phyloP scores from a whole-genome alignment of 2,797 vertebrate species.

The Pagetopsis macropterus region DNA sequence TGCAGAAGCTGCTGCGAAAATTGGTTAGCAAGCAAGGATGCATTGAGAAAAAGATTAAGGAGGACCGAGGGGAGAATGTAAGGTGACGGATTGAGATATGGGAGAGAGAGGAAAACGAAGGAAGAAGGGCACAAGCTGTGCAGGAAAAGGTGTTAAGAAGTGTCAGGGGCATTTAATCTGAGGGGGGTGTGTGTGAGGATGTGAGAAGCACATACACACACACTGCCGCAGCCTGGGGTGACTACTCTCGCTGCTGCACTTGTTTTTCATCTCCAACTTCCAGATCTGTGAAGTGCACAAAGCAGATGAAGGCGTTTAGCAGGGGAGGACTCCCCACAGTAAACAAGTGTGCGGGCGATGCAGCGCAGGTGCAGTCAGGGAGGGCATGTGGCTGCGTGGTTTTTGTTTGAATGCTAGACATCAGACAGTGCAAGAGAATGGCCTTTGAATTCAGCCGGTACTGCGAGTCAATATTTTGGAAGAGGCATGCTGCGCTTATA shows the following conservation, averaged over 20 bases:
- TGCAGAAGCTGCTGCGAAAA: slow-evolving; percentile 59
- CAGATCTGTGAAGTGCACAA: slow-evolving; percentile 45
- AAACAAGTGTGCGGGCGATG: slow-evolving; percentile 29
- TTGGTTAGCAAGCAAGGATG: slow-evolving; percentile 42
- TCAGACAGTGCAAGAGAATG: slow-evolving; percentile 66
- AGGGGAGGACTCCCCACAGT: slow-evolving; percentile 42
- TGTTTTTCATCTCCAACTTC: slow-evolving; percentile 40
- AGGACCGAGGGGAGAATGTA: slow-evolving; percentile 48
- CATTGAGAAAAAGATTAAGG: slow-evolving; percentile 50
- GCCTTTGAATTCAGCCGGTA: slow-evolving; percentile 71
- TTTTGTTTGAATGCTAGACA: slow-evolving; percentile 63
- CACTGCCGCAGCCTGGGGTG: slow-evolving; percentile 41
- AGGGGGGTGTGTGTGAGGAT: slow-evolving; percentile 28
- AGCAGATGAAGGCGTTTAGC: slow-evolving; percentile 41
- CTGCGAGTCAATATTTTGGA: slow-evolving; percentile 80
- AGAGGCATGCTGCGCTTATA: slow-evolving; percentile 63
- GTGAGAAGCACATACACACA: slow-evolving; percentile 36
- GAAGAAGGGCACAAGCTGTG: slow-evolving; percentile 57
- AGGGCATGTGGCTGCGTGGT: slow-evolving; percentile 36
- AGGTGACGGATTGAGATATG: slow-evolving; percentile 68
- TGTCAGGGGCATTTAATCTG: slow-evolving; percentile 55
- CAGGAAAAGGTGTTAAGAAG: slow-evolving; percentile 61
- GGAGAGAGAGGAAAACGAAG: slow-evolving; percentile 20
- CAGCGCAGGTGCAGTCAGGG: slow-evolving; percentile 54
- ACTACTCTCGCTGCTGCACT: slow-evolving; percentile 35